These are phyloP conservation scores for Dipus sagitta DNA, from an alignment of 2,797 vertebrate species.

Conservation along the genomic window DNA sequence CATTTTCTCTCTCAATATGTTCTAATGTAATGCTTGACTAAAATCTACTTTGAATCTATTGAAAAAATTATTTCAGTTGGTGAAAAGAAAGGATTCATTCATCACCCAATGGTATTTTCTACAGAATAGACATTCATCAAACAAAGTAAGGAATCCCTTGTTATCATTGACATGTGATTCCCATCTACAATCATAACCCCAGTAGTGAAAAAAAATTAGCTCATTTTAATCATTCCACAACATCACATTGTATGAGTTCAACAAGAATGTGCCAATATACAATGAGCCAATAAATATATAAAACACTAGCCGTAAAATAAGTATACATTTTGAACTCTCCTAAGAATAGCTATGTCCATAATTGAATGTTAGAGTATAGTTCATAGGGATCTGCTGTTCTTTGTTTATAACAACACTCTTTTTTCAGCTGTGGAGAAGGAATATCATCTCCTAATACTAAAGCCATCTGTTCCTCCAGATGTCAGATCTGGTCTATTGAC, in stretches of 20 bases:
- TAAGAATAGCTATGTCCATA: neutral
- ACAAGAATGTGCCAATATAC: neutral
- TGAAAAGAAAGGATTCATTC: neutral
- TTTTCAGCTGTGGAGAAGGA: neutral
- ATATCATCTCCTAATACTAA: conserved; percentile 32
- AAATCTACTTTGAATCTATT: neutral
- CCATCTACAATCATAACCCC: neutral
- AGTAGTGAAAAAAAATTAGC: neutral
- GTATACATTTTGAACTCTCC: neutral
- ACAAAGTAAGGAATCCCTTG: neutral
- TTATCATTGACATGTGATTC: conserved; percentile 11
- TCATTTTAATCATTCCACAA: neutral
- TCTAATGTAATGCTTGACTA: neutral
- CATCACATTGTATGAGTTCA: too few relatives aligned
- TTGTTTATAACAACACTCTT: neutral
- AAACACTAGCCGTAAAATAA: neutral
- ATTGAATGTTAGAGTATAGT: neutral
- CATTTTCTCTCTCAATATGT: neutral
- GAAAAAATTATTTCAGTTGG: neutral
- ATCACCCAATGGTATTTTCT: neutral
- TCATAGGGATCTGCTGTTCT: conserved; percentile 3
- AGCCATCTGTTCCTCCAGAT: conserved; percentile 34
- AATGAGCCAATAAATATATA: neutral
- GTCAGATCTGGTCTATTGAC: conserved; percentile 10
- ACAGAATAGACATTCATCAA: neutral